These are phyloP conservation scores for Pelecanoides urinatrix DNA, from an alignment of 2,113 vertebrate species.

Conservation along the genomic window DNA sequence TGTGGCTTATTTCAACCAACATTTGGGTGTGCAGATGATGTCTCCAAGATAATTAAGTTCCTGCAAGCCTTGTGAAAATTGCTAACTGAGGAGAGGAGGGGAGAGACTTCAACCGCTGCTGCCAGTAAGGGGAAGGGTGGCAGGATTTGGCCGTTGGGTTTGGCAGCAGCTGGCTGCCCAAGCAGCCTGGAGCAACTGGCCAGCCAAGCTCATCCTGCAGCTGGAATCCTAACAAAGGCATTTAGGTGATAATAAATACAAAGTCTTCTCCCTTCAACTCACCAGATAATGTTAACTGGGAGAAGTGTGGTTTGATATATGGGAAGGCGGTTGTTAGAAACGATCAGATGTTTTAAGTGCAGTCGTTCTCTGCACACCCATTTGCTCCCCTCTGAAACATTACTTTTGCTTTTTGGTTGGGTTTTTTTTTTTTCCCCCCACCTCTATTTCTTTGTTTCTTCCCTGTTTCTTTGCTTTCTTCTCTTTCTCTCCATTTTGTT, in stretches of 20 bases:
- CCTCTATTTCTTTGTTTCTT: not conserved
- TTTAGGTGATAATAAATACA: not conserved
- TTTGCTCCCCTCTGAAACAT: not conserved
- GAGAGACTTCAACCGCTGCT: not conserved
- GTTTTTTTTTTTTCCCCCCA: not conserved
- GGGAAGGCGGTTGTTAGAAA: not conserved
- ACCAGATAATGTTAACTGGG: not conserved
- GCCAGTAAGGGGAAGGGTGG: not conserved
- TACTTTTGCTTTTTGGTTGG: not conserved
- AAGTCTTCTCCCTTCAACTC: not conserved
- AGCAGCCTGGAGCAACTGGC: not conserved
- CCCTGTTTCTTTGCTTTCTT: not conserved
- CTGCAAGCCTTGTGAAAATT: not conserved
- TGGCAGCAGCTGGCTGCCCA: not conserved
- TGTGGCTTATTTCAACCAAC: not conserved
- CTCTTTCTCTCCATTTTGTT: not conserved
- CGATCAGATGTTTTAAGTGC: not conserved
- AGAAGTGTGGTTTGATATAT: not conserved
- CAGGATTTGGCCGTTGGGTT: not conserved
- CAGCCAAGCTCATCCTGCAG: not conserved
- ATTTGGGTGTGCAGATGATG: not conserved
- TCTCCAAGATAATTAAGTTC: not conserved
- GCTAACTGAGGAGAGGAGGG: not conserved
- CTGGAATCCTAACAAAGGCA: not conserved
- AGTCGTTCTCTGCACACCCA: no score